Evolutionary conservation across 2,888 invertebrate species (phyloP).

Genomic region (Helleia helle): DNA sequence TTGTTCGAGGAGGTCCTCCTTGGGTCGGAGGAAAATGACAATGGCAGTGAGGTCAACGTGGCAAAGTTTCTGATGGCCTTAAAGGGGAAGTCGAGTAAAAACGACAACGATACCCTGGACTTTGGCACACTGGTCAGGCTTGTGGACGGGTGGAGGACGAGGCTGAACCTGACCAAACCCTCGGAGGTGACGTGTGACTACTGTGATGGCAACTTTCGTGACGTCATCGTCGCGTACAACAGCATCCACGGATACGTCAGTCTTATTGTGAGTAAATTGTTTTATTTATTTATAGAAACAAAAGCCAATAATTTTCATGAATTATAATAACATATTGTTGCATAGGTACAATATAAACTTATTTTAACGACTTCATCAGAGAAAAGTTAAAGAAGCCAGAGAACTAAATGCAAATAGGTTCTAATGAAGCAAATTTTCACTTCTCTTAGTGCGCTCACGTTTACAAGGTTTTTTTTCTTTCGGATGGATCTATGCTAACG

Average conservation of each 20-base stretch:
- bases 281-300: too few species aligned
- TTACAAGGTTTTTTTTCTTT: too few species aligned
- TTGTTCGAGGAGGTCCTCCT: slow-evolving; percentile 57
- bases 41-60: slow-evolving; percentile 39
- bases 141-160: slow-evolving; percentile 48
- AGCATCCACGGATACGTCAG: slow-evolving; percentile 88
- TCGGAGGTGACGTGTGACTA: slow-evolving; percentile 55
- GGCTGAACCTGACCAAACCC: slow-evolving; percentile 45
- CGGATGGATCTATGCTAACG: too few species aligned
- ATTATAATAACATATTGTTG: too few species aligned
- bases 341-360: too few species aligned
- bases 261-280: slow-evolving; percentile 78
- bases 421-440: too few species aligned
- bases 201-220: slow-evolving; percentile 75
- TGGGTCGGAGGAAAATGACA: slow-evolving; percentile 45
- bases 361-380: too few species aligned
- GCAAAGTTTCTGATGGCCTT: slow-evolving; percentile 47
- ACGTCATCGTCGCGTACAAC: slow-evolving; percentile 77
- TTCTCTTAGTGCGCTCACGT: too few species aligned
- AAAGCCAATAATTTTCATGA: too few species aligned
- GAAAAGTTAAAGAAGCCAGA: too few species aligned
- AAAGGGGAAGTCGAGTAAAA: slow-evolving; percentile 42
- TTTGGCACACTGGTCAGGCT: slow-evolving; percentile 54
- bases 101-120: slow-evolving; percentile 44
- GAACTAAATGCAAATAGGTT: too few species aligned